Evolutionary conservation across 1,140 invertebrate species (phyloP), one percentile per base, ranked within the genome.

Genomic region (Platorchestia sp.): DNA sequence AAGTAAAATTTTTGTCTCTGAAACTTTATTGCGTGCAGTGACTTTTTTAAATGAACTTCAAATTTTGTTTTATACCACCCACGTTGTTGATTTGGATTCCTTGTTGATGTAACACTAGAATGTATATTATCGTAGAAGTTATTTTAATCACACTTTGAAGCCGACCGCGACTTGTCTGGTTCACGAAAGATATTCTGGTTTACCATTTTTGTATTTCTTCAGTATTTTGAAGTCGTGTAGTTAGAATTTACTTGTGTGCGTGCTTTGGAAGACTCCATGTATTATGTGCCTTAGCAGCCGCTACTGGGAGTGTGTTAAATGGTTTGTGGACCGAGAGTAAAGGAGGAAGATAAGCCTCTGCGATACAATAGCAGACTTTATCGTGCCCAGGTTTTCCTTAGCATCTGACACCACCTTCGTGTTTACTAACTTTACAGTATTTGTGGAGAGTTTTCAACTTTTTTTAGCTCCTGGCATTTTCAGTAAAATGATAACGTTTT

Each of bases 281-380:
- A 89, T 89, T 19, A 89, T 42, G 87, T 89, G 87, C 87, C 87
- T 89, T 89, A 89, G 87, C 87, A 89, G 87, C 87, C 87, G 43
- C 87, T 19, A 89, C 87, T 89, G 43, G n/a, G 59, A 75, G 59
- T 75, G 59, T 75, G 59, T 75, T 75, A 36, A 75, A 75, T 3
- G 59, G 59, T 10, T 75, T 75, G 3, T 10, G 27, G 59, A 75
- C 1, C 36, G 59, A 27, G 36, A 75, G 59, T 10, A 75, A n/a
- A 75, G 27, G 27, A 19, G 59, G 10, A 22, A 22, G 27, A 75
- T 19, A 36, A 75, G 59, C 10, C 1, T 36, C 59, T 75, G n/a
- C n/a, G 36, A 75, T 75, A 75, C 36, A 27, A 75, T 75, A 22
- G 14, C 14, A 75, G 59, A 75, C 27, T 75, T 19, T 36, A 19